Evolutionary conservation across 2,113 vertebrate genomes (phyloP).

Genomic region (Nerophis lumbriciformis): DNA sequence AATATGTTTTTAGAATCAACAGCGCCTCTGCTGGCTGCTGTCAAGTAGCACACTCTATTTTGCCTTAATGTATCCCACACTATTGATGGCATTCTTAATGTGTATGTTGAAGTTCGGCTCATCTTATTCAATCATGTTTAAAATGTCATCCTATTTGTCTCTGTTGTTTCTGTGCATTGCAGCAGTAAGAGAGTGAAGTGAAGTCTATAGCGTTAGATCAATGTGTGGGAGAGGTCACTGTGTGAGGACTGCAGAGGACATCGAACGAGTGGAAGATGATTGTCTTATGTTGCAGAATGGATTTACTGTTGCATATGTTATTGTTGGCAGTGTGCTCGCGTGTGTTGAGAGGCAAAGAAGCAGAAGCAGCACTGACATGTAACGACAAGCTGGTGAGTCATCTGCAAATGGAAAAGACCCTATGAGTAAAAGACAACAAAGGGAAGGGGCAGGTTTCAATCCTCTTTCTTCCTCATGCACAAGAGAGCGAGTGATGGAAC

Average conservation of each 20-base stretch:
- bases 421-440: conserved; percentile 1
- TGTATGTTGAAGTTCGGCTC: too few species aligned
- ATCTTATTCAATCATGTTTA: neutral
- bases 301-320: conserved; percentile 29
- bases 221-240: conserved; percentile 51
- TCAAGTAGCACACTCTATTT: too few species aligned
- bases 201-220: conserved; percentile 49
- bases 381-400: neutral
- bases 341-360: neutral
- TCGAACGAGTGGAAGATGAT: conserved; percentile 38
- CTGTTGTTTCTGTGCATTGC: conserved; percentile 50
- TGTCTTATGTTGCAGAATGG: conserved; percentile 32
- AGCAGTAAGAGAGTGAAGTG: conserved; percentile 31
- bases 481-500: conserved; percentile 31
- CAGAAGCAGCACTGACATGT: neutral
- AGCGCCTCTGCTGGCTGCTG: too few species aligned
- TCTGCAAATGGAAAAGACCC: neutral
- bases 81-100: neutral
- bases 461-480: conserved; percentile 20
- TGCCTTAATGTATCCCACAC: too few species aligned
- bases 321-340: conserved; percentile 7
- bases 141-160: conserved; percentile 47
- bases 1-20: too few species aligned
- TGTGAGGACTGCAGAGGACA: conserved; percentile 33
- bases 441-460: conserved; percentile 32